These are phyloP conservation scores for Delia radicum DNA, from an alignment of 1,140 invertebrate genomes.

Conservation along the genomic window DNA sequence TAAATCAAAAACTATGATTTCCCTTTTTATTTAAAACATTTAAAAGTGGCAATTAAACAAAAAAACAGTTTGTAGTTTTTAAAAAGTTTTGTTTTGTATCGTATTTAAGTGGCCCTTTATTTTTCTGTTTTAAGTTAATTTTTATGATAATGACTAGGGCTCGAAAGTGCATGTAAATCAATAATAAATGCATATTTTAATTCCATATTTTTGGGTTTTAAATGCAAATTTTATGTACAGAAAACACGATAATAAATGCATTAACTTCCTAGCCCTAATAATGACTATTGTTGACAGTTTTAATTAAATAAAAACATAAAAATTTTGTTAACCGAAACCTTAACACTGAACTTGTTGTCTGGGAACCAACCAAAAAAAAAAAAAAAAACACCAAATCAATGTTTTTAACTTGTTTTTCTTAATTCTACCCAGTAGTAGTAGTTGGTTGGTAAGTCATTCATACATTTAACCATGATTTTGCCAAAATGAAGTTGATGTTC, in stretches of 20 bases:
- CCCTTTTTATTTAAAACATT: not conserved
- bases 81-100: not conserved
- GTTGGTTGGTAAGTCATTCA: no score
- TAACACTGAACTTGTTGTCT: not conserved
- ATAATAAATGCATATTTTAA: no score
- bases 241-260: no score
- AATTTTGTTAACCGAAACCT: not conserved
- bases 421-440: not conserved
- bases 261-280: no score
- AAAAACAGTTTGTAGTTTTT: not conserved
- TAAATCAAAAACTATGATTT: not conserved
- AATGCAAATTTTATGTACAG: no score
- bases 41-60: not conserved
- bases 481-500: constrained; percentile 1
- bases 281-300: not conserved
- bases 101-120: not conserved
- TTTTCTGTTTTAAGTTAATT: not conserved
- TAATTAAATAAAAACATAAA: not conserved
- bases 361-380: not conserved
- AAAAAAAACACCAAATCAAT: not conserved
- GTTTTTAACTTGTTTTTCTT: not conserved
- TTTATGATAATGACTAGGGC: not conserved
- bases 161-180: no score
- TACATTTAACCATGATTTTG: not conserved
- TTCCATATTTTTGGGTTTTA: no score